These are phyloP conservation scores for Sipha flava DNA, from an alignment of 1,140 invertebrate species.

Conservation along the genomic window DNA sequence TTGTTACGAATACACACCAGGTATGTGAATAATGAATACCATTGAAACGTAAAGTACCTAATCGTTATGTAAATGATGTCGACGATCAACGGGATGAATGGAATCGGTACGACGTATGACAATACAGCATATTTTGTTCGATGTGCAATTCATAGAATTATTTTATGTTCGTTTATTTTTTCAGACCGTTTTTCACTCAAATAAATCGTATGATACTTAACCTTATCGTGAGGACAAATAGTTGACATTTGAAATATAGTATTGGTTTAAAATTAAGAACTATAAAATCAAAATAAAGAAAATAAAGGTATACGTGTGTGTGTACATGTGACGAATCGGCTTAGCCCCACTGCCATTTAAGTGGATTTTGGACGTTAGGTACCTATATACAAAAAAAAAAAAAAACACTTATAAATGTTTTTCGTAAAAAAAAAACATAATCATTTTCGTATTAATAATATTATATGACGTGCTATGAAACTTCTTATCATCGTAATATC, in stretches of 20 bases:
- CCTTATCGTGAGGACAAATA: background rate
- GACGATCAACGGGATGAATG: no score
- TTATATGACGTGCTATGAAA: background rate
- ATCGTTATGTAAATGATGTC: no score
- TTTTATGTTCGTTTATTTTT: background rate
- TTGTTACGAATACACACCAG: no score
- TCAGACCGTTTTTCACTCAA: background rate
- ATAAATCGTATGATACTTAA: background rate
- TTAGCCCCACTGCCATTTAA: slow-evolving; percentile 19
- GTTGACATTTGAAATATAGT: background rate
- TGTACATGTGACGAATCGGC: background rate
- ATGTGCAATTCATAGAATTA: no score
- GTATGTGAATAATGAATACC: no score
- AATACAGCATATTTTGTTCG: no score
- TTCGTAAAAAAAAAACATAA: background rate
- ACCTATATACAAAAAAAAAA: slow-evolving; percentile 19
- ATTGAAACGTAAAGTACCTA: no score
- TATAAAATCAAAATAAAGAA: background rate
- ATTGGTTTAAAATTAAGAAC: background rate
- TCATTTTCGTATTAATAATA: no score
- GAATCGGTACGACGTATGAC: no score
- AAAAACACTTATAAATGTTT: background rate
- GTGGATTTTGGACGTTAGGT: slow-evolving; percentile 22
- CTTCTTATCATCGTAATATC: no score
- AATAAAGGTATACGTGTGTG: background rate